Evolutionary conservation across 2,888 invertebrate genomes (phyloP), one percentile per base, ranked within the genome.

Genomic region (Eristalis intricaria): DNA sequence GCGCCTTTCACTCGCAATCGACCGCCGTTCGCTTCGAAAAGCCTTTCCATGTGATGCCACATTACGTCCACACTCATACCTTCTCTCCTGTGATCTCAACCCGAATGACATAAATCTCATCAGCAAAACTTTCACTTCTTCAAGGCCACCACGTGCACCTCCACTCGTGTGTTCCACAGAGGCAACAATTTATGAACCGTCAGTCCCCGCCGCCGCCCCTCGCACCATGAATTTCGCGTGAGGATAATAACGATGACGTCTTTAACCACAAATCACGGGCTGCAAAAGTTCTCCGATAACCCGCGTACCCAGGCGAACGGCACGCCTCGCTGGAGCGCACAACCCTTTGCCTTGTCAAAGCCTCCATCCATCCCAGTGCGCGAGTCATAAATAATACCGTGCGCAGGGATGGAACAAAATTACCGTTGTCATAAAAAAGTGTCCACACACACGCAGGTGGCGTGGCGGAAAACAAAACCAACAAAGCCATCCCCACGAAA

Each of bases 231-330:
- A 35, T 71, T 40, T 61, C 32, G 56, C 22, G 58, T 73, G 61
- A 22, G 13, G 43, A 63, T 61, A 73, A 26, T 22, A 73, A 73
- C 71, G 61, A 73, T n/a, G 40, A 10, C 61, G 26, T 60, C 61
- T 43, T 26, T 15, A 71, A 63, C 63, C 73, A 73, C 73, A 73
- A 73, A 73, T 73, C 73, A 43, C 73, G 43, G 61, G 13, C 63
- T 43, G 43, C n/a, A 43, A 63, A 73, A 73, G 61, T 73, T 73
- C 63, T 19, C 38, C 73, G 63, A 40, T 38, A 71, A 35, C 58
- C 58, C 23, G 19, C 60, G 71, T 43, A 71, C 69, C 29, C 5
- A n/a, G 13, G 3, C 26, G 23, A 23, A 23, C 60, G 26, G 7
- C n/a, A 38, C 40, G 38, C 38, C 38, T 29, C 43, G 29, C 29